Base-by-base conservation (phyloP, 2,797 vertebrate species). In the Lemur catta region DNA sequence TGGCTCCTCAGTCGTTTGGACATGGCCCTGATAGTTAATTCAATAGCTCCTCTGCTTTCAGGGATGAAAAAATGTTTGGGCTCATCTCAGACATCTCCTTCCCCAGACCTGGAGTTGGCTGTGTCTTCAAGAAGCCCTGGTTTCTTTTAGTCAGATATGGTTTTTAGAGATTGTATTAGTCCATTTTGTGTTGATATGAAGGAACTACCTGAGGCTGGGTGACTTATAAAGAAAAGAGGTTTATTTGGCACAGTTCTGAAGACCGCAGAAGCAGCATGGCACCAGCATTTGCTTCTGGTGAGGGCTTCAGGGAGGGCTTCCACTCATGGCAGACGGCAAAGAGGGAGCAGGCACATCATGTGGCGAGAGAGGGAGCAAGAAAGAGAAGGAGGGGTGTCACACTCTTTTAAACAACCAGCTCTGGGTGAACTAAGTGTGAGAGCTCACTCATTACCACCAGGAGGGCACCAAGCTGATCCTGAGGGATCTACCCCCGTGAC, bases 1-100 rank as follows among this genome's bases (percentile, higher is more conserved):
- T 92, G 91, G 11, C n/a, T 86, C 71, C 57, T 82, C 59, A 94
- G 79, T 52, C 65, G 75, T 91, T 96, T 95, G 71, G 30, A 43
- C 76, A 80, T 87, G 57, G 72, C 41, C 46, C 4, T 46, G 72
- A n/a, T 85, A 75, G 84, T 86, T 81, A 67, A 67, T 74, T 90
- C 41, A 50, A 50, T 89, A 87, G 41, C 48, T 87, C 89, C 46
- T 87, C 30, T 88, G 65, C 43, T 63, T 90, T 93, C 30, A 59
- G 72, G 41, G 22, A 87, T 92, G 43, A 81, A 81, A 87, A 80
- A 50, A 43, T 63, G 33, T 87, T 74, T 57, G 3, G 71, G 15
- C 8, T 95, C 61, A 84, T 90, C 38, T 85, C 9, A 91, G 24
- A 74, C 28, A 33, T 94, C 59, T 82, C 43, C 43, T 84, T 80